phyloP scores from a whole-genome alignment of 2,797 vertebrate genomes.

The Echiichthys vipera region DNA sequence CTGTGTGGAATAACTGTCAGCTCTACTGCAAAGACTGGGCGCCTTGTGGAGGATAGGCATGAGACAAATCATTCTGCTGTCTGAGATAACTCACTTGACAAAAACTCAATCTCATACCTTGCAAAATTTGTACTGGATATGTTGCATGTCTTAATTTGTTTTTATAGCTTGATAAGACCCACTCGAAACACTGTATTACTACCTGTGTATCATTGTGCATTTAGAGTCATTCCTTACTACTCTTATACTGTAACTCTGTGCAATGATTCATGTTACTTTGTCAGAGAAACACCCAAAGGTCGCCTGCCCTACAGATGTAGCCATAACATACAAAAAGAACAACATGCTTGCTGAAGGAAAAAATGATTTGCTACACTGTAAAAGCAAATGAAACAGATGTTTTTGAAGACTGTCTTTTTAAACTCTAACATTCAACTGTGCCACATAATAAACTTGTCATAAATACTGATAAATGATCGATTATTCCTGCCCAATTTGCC shows the following conservation, averaged over 20 bases:
- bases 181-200: background rate
- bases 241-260: background rate
- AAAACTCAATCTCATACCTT: background rate
- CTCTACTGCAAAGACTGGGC: slow-evolving; percentile 47
- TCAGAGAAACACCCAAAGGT: background rate
- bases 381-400: background rate
- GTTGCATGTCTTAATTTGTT: background rate
- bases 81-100: slow-evolving; percentile 9
- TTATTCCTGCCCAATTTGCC: background rate
- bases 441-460: background rate
- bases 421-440: background rate
- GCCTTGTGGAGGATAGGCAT: slow-evolving; percentile 15
- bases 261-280: background rate
- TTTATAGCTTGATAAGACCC: background rate
- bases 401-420: background rate
- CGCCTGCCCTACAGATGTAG: background rate
- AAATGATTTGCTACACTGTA: background rate
- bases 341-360: background rate
- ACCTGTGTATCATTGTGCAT: background rate
- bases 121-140: background rate
- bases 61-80: slow-evolving; percentile 16
- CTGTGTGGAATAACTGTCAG: slow-evolving; percentile 60
- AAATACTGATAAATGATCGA: slow-evolving; percentile 2
- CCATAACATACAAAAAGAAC: background rate
- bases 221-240: background rate